A percentile compares a stretch with the other conserved stretches of the same genome.
These are phyloP conservation scores for Lytechinus pictus DNA, from an alignment of 35 echinoderm and acorn worm genomes.

Conservation along the genomic window DNA sequence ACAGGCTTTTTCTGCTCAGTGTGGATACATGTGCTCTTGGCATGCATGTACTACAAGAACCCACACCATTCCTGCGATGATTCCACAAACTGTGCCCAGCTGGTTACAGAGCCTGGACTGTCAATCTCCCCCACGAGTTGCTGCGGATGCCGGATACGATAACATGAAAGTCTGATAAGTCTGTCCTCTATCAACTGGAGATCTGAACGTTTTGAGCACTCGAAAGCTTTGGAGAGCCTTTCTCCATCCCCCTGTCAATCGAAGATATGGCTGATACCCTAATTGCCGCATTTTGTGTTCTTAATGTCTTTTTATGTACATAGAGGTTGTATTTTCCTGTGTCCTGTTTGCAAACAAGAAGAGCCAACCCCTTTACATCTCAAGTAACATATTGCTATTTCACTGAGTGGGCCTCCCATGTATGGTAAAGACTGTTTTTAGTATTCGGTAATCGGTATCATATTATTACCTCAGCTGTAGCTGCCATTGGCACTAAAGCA, in stretches of 20 bases:
- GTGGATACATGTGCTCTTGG: background rate
- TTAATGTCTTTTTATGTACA: background rate
- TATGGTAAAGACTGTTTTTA: too few relatives aligned
- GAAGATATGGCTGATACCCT: constrained; percentile 8
- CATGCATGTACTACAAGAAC: background rate
- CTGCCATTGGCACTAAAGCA: too few relatives aligned
- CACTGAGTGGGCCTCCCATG: background rate
- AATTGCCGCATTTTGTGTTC: background rate
- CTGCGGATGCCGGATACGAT: background rate
- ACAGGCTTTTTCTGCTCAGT: background rate
- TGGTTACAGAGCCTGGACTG: background rate
- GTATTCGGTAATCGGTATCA: too few relatives aligned
- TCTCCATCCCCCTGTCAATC: constrained; percentile 1
- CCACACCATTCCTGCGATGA: background rate
- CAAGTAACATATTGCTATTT: background rate
- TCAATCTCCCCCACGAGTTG: background rate
- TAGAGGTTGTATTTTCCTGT: background rate
- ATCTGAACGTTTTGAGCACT: background rate
- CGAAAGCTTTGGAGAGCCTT: background rate
- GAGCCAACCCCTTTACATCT: background rate
- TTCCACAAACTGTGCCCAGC: constrained; percentile 6
- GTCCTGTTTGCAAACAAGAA: background rate
- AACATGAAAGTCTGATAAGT: background rate
- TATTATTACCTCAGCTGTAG: too few relatives aligned
- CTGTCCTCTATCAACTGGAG: background rate